These are phyloP conservation scores for Darevskia nairensis DNA, from an alignment of 2,797 vertebrate genomes.

Conservation along the genomic window DNA sequence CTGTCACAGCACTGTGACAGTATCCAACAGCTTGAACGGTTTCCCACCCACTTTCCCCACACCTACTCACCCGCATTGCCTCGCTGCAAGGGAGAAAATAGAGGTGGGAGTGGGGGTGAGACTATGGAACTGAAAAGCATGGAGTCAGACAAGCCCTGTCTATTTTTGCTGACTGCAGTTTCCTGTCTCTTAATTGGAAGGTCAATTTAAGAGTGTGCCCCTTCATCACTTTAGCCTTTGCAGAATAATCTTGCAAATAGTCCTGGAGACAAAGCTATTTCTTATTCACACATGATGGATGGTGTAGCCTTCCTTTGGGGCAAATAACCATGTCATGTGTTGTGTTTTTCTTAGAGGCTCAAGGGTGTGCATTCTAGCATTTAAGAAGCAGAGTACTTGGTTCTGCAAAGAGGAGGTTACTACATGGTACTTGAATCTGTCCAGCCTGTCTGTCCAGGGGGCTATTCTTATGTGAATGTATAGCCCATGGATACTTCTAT, in stretches of 20 bases:
- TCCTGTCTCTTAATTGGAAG: neutral
- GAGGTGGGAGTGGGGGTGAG: slow-evolving; percentile 27
- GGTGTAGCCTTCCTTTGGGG: neutral
- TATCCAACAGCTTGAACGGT: slow-evolving; percentile 56
- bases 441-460: neutral
- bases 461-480: neutral
- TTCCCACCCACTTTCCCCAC: slow-evolving; percentile 63
- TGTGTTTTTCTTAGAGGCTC: neutral
- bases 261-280: neutral
- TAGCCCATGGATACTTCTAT: no score
- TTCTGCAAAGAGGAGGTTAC: neutral
- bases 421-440: neutral
- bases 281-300: neutral
- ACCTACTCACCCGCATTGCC: slow-evolving; percentile 46
- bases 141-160: slow-evolving; percentile 27
- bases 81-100: slow-evolving; percentile 41
- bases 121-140: slow-evolving; percentile 50
- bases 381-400: neutral
- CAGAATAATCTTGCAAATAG: neutral
- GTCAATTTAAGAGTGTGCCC: neutral
- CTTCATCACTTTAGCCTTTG: neutral
- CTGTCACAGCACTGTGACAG: slow-evolving; percentile 47
- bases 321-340: neutral
- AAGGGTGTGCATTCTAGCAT: neutral
- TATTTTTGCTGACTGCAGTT: slow-evolving; percentile 52